A percentile compares a stretch with the other conserved stretches of the same genome.
Conservation (phyloP, 64 coral and sea anemone species). For the Montipora sp. region DNA sequence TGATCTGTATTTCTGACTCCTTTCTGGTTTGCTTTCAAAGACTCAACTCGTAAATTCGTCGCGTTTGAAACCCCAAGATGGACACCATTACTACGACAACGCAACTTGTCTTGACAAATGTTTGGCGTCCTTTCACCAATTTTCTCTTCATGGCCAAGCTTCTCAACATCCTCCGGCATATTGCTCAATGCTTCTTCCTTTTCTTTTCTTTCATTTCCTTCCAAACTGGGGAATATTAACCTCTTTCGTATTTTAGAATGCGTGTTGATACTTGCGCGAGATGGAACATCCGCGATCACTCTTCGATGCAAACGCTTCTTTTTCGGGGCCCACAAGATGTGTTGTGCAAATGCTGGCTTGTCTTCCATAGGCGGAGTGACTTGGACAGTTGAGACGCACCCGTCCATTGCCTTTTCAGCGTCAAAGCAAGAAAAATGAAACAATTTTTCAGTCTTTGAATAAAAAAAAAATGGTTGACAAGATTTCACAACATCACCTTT, state of each 20-base stretch:
- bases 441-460: not conserved
- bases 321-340: constrained; percentile 70
- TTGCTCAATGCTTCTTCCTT: constrained; percentile 24
- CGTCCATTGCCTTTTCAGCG: constrained; percentile 15
- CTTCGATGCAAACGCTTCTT: constrained; percentile 67
- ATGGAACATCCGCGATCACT: constrained; percentile 22
- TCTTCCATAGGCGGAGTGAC: constrained; percentile 58
- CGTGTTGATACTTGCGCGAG: constrained; percentile 34
- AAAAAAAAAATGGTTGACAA: not conserved
- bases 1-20: constrained; percentile 10
- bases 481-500: too few relatives aligned
- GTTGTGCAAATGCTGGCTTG: constrained; percentile 8
- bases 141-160: constrained; percentile 1
- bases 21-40: constrained; percentile 25
- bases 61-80: not conserved
- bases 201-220: constrained; percentile 33
- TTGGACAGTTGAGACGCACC: constrained; percentile 19
- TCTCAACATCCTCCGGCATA: not conserved
- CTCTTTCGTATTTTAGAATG: constrained; percentile 72
- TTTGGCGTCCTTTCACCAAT: constrained; percentile 28
- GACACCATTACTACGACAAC: not conserved
- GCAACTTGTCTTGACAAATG: constrained; percentile 23
- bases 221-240: constrained; percentile 39
- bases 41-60: constrained; percentile 20
- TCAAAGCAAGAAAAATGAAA: not conserved